Base-by-base conservation (phyloP, 2,797 vertebrate genomes). In the Lacerta bilineata region DNA sequence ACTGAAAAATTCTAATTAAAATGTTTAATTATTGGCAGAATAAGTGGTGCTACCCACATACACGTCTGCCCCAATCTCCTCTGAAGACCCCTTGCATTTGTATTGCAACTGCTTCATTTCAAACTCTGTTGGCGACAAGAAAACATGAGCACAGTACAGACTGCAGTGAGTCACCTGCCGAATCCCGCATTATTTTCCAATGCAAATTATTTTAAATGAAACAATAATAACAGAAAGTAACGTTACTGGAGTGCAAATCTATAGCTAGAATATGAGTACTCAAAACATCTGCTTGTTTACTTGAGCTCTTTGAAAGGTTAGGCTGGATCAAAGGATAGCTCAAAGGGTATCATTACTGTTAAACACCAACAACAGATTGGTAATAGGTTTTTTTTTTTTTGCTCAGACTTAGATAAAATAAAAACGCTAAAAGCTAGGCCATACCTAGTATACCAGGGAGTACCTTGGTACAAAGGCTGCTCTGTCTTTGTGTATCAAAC, bases 1-100 rank as follows among this genome's bases (percentile, higher is more conserved):
- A 75, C 91, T 68, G 75, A 84, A 84, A 82, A 64, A 55, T 55
- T 90, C 41, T 43, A 88, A 87, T 61, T 87, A 80, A 89, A 93
- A 41, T 43, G 68, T 25, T 72, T 81, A 75, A 29, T 81, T 61
- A 33, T n/a, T 78, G 77, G 13, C 8, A 84, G 39, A 29, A 88
- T 85, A 68, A 84, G 77, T 69, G 43, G 50, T 0, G 46, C 4
- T 36, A 23, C 20, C 23, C 7, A 43, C 0, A 0, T 10, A 25
- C 68, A 90, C 69, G 11, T 25, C 27, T 87, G 3, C 29, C 86
- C 87, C 43, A 80, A 79, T 23, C 80, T 72, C 2, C 17, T 88
- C 82, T 71, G 50, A 78, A 86, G 25, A 1, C 9, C 0, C 0
- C 8, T n/a, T 8, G 1, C 15, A 33, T 79, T 80, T 79, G 9